Percentiles rank a stretch among this genome's conserved stretches.
Conservation (phyloP, 2,888 invertebrate genomes). For the Bibio marci region DNA sequence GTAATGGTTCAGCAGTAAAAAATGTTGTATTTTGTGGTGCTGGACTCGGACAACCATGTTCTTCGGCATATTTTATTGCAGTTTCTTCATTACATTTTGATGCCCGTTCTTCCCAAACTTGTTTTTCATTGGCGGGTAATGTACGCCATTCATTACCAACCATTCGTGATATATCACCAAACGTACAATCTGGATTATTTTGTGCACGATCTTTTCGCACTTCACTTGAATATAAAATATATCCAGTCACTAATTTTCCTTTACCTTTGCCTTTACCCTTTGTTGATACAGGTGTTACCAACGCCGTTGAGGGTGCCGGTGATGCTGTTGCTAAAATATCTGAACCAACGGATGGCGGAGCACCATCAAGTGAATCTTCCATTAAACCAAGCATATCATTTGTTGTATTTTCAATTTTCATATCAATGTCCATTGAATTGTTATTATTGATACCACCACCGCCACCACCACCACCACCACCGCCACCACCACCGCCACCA, state of each 20-base stretch:
- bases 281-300: conserved; percentile 27
- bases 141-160: conserved; percentile 86
- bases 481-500: background rate
- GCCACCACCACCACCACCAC: background rate
- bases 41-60: conserved; percentile 30
- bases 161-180: conserved; percentile 67
- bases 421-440: conserved; percentile 13
- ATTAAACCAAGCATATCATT: conserved; percentile 31
- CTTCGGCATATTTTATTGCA: conserved; percentile 43
- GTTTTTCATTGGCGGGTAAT: conserved; percentile 71
- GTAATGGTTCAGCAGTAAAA: conserved; percentile 16
- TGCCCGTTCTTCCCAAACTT: conserved; percentile 88
- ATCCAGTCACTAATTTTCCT: conserved; percentile 80
- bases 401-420: conserved; percentile 15
- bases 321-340: conserved; percentile 48
- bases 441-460: background rate
- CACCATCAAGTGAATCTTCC: conserved; percentile 66
- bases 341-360: conserved; percentile 65
- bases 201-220: conserved; percentile 81
- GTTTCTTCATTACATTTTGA: conserved; percentile 76
- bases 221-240: conserved; percentile 95
- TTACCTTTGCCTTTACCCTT: conserved; percentile 20
- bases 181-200: conserved; percentile 85
- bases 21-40: conserved; percentile 10
- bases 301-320: conserved; percentile 25